Evolutionary conservation across 2,888 invertebrate genomes (phyloP).

Genomic region (Agriopis leucophaearia): DNA sequence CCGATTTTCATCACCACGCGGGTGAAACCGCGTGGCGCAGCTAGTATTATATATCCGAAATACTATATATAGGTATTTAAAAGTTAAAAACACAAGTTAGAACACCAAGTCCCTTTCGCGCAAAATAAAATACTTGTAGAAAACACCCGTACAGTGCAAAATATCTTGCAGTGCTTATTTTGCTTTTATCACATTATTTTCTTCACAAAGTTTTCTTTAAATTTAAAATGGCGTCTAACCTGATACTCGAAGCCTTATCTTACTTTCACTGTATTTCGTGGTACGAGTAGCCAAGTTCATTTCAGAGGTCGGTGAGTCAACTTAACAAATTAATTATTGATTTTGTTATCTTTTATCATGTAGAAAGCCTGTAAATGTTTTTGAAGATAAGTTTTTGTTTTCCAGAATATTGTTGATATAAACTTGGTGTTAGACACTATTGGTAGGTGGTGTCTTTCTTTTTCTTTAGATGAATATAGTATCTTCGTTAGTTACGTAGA

Average conservation of each 20-base stretch:
- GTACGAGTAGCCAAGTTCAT: conserved; percentile 13
- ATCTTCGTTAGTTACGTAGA: too few species aligned
- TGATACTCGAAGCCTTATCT: neutral
- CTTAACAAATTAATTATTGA: neutral
- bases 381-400: neutral
- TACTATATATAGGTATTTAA: too few species aligned
- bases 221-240: conserved; percentile 5
- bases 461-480: neutral
- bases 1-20: too few species aligned
- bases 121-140: neutral
- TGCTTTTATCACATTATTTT: neutral
- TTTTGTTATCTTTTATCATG: neutral
- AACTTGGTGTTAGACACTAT: neutral
- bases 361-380: neutral
- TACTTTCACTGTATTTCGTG: conserved; percentile 9
- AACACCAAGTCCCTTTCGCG: neutral
- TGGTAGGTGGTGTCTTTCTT: neutral
- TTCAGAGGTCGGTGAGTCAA: neutral
- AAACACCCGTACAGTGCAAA: neutral
- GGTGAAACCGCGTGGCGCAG: too few species aligned
- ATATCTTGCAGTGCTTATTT: neutral
- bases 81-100: too few species aligned
- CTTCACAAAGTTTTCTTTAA: neutral
- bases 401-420: neutral
- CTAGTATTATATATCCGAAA: too few species aligned